A percentile compares a stretch with the other conserved stretches of the same genome.
phyloP scores from a whole-genome alignment of 2,113 vertebrate genomes.

The Channa argus region DNA sequence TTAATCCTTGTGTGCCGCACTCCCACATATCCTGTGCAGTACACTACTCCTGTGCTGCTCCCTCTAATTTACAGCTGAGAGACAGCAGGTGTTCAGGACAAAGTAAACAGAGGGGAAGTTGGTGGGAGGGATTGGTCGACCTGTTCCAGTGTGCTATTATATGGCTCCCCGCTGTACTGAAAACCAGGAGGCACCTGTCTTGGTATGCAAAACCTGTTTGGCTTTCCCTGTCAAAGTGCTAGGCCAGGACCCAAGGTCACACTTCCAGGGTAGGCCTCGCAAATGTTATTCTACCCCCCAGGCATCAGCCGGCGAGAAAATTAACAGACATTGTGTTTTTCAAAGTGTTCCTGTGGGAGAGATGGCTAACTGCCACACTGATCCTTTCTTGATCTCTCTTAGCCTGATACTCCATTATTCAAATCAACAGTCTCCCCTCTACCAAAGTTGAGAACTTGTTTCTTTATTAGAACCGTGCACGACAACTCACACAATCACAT shows the following conservation, averaged over 20 bases:
- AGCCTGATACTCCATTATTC: constrained; percentile 35
- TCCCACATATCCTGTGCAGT: constrained; percentile 54
- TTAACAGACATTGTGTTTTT: constrained; percentile 57
- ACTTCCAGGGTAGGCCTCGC: constrained; percentile 46
- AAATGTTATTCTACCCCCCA: constrained; percentile 62
- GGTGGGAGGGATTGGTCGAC: constrained; percentile 49
- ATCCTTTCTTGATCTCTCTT: constrained; percentile 47
- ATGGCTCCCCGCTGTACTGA: constrained; percentile 56
- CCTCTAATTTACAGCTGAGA: constrained; percentile 76
- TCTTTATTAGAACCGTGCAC: constrained; percentile 1
- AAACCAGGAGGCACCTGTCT: constrained; percentile 58
- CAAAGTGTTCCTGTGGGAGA: constrained; percentile 33
- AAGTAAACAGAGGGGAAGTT: constrained; percentile 65
- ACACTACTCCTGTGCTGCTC: constrained; percentile 50
- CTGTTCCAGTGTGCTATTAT: constrained; percentile 56
- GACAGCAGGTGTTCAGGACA: constrained; percentile 72
- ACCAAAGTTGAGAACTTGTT: constrained; percentile 29
- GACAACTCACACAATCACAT: constrained; percentile 11
- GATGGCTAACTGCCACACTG: constrained; percentile 50
- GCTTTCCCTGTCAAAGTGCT: constrained; percentile 42
- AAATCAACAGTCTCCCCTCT: constrained; percentile 42
- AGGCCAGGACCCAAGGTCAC: constrained; percentile 69
- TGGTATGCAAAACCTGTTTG: constrained; percentile 74
- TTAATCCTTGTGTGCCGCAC: constrained; percentile 61
- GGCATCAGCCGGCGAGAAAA: constrained; percentile 51